A percentile compares a stretch with the other conserved stretches of the same genome.
Conservation (phyloP, 2,113 vertebrate genomes). For the Alouatta palliata region DNA sequence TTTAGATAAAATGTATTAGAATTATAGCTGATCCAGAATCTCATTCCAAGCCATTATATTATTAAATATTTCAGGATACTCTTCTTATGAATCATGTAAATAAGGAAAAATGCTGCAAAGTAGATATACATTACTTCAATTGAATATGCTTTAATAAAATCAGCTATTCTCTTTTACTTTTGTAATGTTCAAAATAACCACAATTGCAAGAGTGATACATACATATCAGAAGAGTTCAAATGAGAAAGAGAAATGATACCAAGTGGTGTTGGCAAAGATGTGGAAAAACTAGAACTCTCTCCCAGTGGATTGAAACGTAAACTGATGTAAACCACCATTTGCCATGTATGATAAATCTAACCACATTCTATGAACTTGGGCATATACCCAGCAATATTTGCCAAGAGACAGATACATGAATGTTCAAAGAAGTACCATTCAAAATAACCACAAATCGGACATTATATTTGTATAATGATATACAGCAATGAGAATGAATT, state of each 20-base stretch:
- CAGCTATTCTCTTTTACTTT: not conserved
- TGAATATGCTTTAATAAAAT: not conserved
- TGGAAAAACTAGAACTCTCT: not conserved
- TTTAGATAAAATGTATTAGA: not conserved
- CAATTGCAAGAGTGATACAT: not conserved
- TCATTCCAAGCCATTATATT: not conserved
- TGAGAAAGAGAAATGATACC: not conserved
- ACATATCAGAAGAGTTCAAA: not conserved
- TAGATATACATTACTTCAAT: not conserved
- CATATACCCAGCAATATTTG: not conserved
- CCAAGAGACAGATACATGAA: not conserved
- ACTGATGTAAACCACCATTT: not conserved
- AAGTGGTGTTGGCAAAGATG: not conserved
- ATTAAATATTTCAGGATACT: not conserved
- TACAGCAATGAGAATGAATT: not conserved
- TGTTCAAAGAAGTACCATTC: not conserved
- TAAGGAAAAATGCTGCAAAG: not conserved
- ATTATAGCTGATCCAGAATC: not conserved
- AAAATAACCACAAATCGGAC: not conserved
- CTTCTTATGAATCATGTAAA: not conserved
- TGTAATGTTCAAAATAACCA: not conserved
- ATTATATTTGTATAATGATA: not conserved
- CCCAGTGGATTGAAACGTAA: not conserved
- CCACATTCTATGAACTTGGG: not conserved
- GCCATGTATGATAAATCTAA: not conserved